Evolutionary conservation across 2,113 vertebrate genomes (phyloP).

Genomic region (Oryzias woworae): DNA sequence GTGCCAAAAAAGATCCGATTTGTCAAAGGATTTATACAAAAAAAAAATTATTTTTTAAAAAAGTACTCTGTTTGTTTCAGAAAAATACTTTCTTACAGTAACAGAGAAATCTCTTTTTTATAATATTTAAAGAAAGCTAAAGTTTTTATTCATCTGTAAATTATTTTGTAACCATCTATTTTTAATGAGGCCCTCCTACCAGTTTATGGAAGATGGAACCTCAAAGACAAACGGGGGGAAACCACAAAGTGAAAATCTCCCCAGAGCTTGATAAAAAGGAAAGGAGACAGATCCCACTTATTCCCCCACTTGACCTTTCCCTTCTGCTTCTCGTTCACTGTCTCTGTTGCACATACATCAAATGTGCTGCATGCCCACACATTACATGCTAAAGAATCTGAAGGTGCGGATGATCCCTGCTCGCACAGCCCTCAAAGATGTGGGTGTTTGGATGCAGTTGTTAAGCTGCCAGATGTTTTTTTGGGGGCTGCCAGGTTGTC

Average conservation of each 20-base stretch:
- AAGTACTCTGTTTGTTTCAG: too few relatives aligned
- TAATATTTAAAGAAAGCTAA: too few relatives aligned
- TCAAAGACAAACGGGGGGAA: constrained; percentile 16
- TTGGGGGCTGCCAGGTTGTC: constrained; percentile 35
- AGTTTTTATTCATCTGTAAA: too few relatives aligned
- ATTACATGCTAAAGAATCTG: background rate
- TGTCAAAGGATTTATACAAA: too few relatives aligned
- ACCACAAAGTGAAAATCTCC: constrained; percentile 42
- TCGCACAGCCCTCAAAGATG: constrained; percentile 2
- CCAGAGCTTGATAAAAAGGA: constrained; percentile 27
- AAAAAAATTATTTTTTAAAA: too few relatives aligned
- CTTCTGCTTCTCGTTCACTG: constrained; percentile 17
- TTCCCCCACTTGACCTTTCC: constrained; percentile 41
- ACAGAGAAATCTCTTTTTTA: too few relatives aligned
- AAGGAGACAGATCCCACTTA: constrained; percentile 12
- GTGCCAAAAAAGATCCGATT: too few relatives aligned
- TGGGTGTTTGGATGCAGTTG: constrained; percentile 32
- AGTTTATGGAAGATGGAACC: constrained; percentile 14
- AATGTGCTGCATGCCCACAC: constrained; percentile 17
- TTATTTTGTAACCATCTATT: too few relatives aligned
- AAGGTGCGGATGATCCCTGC: background rate
- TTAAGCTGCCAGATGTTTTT: constrained; percentile 44
- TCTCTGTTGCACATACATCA: constrained; percentile 12
- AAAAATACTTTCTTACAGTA: too few relatives aligned
- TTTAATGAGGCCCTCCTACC: too few relatives aligned